phyloP scores from a whole-genome alignment of 2,113 vertebrate species.

The Engystomops pustulosus region DNA sequence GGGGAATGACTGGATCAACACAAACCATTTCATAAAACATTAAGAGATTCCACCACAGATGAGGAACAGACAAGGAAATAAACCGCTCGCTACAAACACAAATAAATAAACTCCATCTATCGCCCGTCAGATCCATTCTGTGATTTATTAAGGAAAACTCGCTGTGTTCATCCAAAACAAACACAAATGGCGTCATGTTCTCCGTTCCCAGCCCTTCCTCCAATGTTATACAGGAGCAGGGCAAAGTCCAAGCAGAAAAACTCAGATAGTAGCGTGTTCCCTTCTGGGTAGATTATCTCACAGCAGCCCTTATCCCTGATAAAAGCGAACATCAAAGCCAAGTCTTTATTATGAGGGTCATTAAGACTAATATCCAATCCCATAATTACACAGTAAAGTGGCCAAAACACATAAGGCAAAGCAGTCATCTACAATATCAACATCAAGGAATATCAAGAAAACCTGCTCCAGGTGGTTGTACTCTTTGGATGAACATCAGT shows the following conservation, averaged over 20 bases:
- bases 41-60: neutral
- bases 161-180: slow-evolving; percentile 19
- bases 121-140: neutral
- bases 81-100: too few species aligned
- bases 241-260: slow-evolving; percentile 20
- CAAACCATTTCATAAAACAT: neutral
- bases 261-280: neutral
- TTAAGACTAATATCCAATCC: neutral
- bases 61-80: neutral
- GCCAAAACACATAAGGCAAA: neutral
- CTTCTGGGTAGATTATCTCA: neutral
- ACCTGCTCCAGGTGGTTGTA: too few species aligned
- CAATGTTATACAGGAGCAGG: slow-evolving; percentile 1
- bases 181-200: neutral
- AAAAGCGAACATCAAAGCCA: too few species aligned
- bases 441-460: too few species aligned
- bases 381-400: neutral
- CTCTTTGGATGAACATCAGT: too few species aligned
- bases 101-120: neutral
- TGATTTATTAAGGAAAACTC: slow-evolving; percentile 17
- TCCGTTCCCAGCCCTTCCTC: slow-evolving; percentile 11
- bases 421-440: neutral
- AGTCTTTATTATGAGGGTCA: neutral
- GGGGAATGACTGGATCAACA: neutral
- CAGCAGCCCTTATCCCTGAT: too few species aligned